phyloP scores from a whole-genome alignment of 53 echinoderm and acorn worm genomes.

The Patiria pectinifera region DNA sequence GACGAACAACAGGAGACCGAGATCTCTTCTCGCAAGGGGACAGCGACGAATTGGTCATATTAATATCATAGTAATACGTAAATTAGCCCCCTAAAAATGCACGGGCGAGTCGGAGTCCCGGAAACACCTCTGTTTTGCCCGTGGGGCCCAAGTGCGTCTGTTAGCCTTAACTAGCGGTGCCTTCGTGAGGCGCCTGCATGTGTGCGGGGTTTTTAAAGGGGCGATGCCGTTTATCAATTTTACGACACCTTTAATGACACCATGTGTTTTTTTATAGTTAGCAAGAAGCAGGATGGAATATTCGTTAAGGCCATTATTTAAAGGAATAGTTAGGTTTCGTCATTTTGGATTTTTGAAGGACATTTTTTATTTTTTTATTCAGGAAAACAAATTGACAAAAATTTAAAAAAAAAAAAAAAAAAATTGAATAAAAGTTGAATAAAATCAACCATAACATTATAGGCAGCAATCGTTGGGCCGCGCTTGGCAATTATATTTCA shows the following conservation, averaged over 20 bases:
- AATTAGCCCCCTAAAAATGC: slow-evolving; percentile 36
- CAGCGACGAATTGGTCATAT: neutral
- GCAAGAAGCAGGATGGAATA: too few relatives aligned
- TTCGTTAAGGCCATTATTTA: too few relatives aligned
- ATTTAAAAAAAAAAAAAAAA: too few relatives aligned
- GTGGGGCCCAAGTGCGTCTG: slow-evolving; percentile 43
- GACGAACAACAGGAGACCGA: neutral
- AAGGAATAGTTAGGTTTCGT: too few relatives aligned
- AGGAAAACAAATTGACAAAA: too few relatives aligned
- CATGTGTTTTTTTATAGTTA: neutral
- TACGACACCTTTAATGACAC: too few relatives aligned
- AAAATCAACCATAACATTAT: too few relatives aligned
- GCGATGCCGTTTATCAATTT: neutral
- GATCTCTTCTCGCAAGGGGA: neutral
- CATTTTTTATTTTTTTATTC: too few relatives aligned
- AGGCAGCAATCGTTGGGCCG: too few relatives aligned
- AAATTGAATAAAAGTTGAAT: too few relatives aligned
- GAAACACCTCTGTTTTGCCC: slow-evolving; percentile 57
- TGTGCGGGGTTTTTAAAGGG: slow-evolving; percentile 19
- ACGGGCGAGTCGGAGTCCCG: slow-evolving; percentile 30
- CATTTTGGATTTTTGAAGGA: too few relatives aligned
- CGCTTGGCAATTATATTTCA: too few relatives aligned
- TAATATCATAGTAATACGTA: slow-evolving; percentile 7
- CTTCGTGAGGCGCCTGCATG: slow-evolving; percentile 35
- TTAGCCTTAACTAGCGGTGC: slow-evolving; percentile 22